Conservation (phyloP, 1,140 invertebrate species). For the Camponotus pennsylvanicus region DNA sequence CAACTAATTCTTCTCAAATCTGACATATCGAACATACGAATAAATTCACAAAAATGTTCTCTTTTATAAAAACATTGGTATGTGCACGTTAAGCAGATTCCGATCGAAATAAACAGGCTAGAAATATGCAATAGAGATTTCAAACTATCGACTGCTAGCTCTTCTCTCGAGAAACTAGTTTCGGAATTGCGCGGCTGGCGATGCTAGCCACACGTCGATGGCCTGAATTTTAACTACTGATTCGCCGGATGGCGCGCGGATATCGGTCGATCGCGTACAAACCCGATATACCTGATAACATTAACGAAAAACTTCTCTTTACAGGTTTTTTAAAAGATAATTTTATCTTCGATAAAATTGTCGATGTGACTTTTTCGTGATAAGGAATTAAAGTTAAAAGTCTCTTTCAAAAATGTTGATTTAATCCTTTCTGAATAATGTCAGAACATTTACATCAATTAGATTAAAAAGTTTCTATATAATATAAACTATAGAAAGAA, state of each 20-base stretch:
- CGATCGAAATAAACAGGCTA: constrained; percentile 65
- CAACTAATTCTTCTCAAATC: constrained; percentile 5
- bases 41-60: too few relatives aligned
- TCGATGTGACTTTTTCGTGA: not conserved
- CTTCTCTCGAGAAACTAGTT: constrained; percentile 63
- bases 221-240: constrained; percentile 66
- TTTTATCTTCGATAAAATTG: not conserved
- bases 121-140: constrained; percentile 66
- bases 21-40: not conserved
- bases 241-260: not conserved
- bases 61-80: not conserved
- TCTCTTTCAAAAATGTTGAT: not conserved
- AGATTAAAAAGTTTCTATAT: not conserved
- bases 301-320: not conserved
- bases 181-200: constrained; percentile 60
- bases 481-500: not conserved
- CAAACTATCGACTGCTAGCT: constrained; percentile 37
- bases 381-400: not conserved
- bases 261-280: constrained; percentile 19
- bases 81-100: constrained; percentile 55
- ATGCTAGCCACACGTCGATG: constrained; percentile 30
- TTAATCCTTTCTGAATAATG: not conserved
- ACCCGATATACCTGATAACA: constrained; percentile 10
- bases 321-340: not conserved
- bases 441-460: too few relatives aligned